Conservation (phyloP, 2,888 invertebrate genomes). For the Leptinotarsa juncta region DNA sequence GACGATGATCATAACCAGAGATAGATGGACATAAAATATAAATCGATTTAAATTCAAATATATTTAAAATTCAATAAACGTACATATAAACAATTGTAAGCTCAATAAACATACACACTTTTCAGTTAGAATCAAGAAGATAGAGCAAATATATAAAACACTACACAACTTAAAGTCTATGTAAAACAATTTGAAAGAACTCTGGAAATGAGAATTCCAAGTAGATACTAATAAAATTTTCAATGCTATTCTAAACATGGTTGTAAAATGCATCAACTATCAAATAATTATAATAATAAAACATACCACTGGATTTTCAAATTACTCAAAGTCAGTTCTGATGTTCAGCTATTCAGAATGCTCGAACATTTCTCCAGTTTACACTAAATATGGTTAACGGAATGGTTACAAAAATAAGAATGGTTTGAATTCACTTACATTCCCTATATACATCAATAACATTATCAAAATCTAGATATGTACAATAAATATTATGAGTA, state of each 20-base stretch:
- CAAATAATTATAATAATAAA: too few species aligned
- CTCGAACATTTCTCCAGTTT: not conserved
- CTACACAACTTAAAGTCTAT: too few species aligned
- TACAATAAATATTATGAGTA: constrained; percentile 19
- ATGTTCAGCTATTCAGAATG: not conserved
- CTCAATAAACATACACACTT: not conserved
- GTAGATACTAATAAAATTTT: too few species aligned
- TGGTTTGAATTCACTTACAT: constrained; percentile 1
- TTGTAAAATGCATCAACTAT: too few species aligned
- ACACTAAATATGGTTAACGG: not conserved
- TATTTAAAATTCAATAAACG: not conserved
- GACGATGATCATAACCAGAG: not conserved
- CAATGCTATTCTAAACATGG: too few species aligned
- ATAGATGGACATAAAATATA: not conserved
- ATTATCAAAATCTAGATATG: constrained; percentile 17
- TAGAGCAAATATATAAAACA: not conserved
- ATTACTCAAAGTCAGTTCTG: too few species aligned
- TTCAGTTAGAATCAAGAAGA: not conserved
- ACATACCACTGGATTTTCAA: too few species aligned
- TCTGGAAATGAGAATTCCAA: too few species aligned
- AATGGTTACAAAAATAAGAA: not conserved
- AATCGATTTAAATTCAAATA: not conserved
- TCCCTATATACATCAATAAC: constrained; percentile 12
- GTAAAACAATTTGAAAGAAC: too few species aligned
- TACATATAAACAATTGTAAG: constrained; percentile 2